These are phyloP conservation scores for Archocentrus centrarchus DNA, from an alignment of 2,113 vertebrate genomes.

Conservation along the genomic window DNA sequence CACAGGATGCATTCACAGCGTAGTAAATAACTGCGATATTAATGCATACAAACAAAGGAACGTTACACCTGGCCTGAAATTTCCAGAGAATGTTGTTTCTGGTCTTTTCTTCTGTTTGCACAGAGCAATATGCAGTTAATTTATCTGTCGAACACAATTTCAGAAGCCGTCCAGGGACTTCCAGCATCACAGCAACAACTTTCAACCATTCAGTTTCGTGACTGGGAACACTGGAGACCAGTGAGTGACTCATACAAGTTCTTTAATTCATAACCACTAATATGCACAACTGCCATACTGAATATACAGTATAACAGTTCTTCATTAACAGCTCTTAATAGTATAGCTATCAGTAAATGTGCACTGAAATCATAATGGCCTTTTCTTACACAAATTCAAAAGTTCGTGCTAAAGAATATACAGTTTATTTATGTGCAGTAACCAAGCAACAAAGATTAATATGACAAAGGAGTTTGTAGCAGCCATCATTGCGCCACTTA, in stretches of 20 bases:
- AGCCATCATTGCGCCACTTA: no score
- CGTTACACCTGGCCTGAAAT: neutral
- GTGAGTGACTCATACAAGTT: neutral
- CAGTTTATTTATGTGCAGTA: no score
- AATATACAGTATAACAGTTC: no score
- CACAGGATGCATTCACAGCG: neutral
- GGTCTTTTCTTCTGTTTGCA: slow-evolving; percentile 13
- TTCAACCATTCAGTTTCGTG: slow-evolving; percentile 36
- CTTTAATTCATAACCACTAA: neutral
- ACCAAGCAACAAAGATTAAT: no score
- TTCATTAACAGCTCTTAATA: no score
- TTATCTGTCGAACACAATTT: slow-evolving; percentile 34
- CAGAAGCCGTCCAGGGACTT: slow-evolving; percentile 10
- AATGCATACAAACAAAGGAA: slow-evolving; percentile 15
- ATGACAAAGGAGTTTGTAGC: no score
- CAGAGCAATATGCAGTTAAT: slow-evolving; percentile 52
- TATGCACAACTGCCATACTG: no score
- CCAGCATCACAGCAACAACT: neutral
- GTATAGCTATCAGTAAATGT: no score
- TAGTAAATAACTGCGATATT: neutral
- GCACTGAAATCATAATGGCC: no score
- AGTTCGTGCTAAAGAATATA: no score
- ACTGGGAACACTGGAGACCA: neutral
- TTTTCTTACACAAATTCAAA: no score
- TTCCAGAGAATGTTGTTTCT: slow-evolving; percentile 16